Evolutionary conservation across 2,888 invertebrate species (phyloP).

Genomic region (Chymomyza fuscimana): DNA sequence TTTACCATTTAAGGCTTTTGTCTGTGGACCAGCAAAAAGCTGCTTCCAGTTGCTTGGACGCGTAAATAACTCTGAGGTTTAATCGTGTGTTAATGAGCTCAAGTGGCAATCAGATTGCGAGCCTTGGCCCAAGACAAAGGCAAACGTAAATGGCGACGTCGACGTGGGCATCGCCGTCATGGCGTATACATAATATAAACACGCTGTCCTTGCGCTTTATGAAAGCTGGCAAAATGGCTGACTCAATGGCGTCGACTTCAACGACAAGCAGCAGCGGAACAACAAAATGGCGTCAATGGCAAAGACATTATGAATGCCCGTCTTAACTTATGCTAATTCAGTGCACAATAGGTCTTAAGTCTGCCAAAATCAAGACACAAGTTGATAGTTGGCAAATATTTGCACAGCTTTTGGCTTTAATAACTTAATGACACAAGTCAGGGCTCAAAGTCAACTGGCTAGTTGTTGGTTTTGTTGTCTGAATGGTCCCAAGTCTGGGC

Average conservation of each 20-base stretch:
- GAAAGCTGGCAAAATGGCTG: conserved; percentile 6
- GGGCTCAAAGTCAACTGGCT: conserved; percentile 14
- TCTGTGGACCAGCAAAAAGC: background rate
- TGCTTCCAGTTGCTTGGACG: background rate
- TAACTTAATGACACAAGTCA: conserved; percentile 70
- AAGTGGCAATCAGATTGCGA: conserved; percentile 68
- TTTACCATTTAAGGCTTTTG: background rate
- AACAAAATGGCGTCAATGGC: conserved; percentile 26
- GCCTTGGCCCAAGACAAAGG: conserved; percentile 41
- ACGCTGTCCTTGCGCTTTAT: conserved; percentile 58
- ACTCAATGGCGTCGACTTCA: background rate
- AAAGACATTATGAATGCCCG: background rate
- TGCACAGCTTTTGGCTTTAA: conserved; percentile 58
- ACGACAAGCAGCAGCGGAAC: background rate
- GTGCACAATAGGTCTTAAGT: conserved; percentile 55
- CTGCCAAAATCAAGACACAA: conserved; percentile 34
- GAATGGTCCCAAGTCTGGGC: conserved; percentile 43
- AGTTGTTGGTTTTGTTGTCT: background rate
- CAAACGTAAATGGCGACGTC: conserved; percentile 26
- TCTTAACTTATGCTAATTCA: conserved; percentile 64
- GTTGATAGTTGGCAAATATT: conserved; percentile 68
- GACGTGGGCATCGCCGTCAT: conserved; percentile 6
- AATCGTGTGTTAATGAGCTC: conserved; percentile 72
- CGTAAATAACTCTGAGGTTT: conserved; percentile 55
- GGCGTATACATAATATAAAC: conserved; percentile 56